Evolutionary conservation across 2,113 vertebrate genomes (phyloP), one percentile per base, ranked within the genome.

Genomic region (Sander lucioperca): DNA sequence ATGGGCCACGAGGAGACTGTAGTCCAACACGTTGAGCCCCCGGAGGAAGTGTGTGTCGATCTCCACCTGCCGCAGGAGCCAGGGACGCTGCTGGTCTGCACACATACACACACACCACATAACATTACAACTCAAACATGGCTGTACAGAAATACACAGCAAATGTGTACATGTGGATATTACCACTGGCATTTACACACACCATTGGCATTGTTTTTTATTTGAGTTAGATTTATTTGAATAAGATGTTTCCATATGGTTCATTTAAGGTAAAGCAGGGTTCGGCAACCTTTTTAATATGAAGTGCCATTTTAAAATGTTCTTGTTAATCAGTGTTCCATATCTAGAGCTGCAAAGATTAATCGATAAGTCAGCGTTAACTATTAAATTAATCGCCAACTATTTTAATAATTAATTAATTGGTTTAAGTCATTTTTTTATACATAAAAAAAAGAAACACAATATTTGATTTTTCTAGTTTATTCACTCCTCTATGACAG

Each of bases 1-100:
- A 47, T 95, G 90, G 50, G 96, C 97, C 77, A 98, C 74, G 50
- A 98, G 95, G 15, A 98, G 91, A 67, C 97, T 98, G 89, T 98
- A 98, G 83, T 98, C 97, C 86, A 98, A 75, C 30, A 98, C 95
- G 0, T 96, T 95, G 48, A 97, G 95, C 13, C 91, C 90, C 82
- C 39, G 85, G 2, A 98, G 94, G 94, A 97, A 97, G 53, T 92
- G 30, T 0, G 96, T 96, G 91, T 98, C 97, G 7, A 98, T 89
- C 74, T 96, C 94, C 80, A 97, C 79, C 91, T 98, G 97, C 7
- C 75, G 94, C 27, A 96, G 48, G 2, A 98, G 81, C 97, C 97
- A 98, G 54, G 89, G 69, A 1, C 96, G 83, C 89, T 97, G 96
- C 43, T 92, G 87, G 59, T 94, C 97, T 98, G 92, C 18, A 74